These are phyloP conservation scores for Macrostomum lignano DNA, from an alignment of 1,140 invertebrate genomes.

Conservation along the genomic window DNA sequence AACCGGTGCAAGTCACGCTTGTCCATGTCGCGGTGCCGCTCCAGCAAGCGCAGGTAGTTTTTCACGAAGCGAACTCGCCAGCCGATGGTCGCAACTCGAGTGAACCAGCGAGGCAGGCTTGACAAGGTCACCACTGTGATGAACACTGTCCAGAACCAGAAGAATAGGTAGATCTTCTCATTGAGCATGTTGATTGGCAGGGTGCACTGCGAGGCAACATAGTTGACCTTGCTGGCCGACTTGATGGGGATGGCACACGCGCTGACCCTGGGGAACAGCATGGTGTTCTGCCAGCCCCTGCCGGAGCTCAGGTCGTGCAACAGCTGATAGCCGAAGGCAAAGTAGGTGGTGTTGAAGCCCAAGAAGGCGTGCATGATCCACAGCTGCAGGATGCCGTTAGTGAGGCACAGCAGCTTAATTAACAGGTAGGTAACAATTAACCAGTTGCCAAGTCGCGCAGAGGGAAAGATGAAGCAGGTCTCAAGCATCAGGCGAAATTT, in stretches of 20 bases:
- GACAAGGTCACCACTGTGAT: not conserved
- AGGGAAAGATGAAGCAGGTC: not conserved
- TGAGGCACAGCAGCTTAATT: slow-evolving; percentile 2
- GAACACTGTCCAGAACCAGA: slow-evolving; percentile 4
- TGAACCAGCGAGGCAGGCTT: slow-evolving; percentile 1
- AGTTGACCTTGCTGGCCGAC: too few species aligned
- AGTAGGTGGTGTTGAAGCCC: not conserved
- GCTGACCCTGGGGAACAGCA: slow-evolving; percentile 2
- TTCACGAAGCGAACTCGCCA: slow-evolving; percentile 1
- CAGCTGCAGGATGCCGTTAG: slow-evolving; percentile 1
- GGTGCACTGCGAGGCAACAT: slow-evolving; percentile 2
- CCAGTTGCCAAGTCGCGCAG: slow-evolving; percentile 3
- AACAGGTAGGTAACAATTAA: not conserved
- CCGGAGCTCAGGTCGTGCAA: not conserved
- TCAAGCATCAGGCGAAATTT: too few species aligned
- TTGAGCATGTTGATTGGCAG: slow-evolving; percentile 6
- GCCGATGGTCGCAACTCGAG: not conserved
- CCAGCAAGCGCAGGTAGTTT: too few species aligned
- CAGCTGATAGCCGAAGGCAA: not conserved
- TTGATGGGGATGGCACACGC: too few species aligned
- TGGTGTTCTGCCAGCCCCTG: not conserved
- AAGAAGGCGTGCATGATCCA: slow-evolving; percentile 4
- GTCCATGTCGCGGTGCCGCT: too few species aligned
- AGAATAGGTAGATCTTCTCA: slow-evolving; percentile 5
- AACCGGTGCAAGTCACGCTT: too few species aligned